A percentile compares a stretch with the other conserved stretches of the same genome.
phyloP scores from a whole-genome alignment of 2,888 invertebrate genomes.

The Noctua fimbriata region DNA sequence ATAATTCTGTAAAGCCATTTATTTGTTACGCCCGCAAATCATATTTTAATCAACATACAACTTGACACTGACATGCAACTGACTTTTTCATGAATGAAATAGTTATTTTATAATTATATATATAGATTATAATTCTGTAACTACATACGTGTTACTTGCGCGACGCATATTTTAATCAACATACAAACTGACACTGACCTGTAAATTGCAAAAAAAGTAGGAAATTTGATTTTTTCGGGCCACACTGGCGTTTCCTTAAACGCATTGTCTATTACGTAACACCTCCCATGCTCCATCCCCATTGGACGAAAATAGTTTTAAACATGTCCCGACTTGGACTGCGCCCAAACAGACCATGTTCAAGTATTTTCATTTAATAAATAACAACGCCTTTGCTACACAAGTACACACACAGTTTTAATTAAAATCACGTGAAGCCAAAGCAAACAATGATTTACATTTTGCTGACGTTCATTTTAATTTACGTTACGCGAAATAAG shows the following conservation, averaged over 20 bases:
- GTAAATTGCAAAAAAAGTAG: not conserved
- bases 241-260: not conserved
- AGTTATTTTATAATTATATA: too few relatives aligned
- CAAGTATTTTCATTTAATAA: slow-evolving; percentile 41
- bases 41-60: not conserved
- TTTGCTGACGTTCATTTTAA: slow-evolving; percentile 22
- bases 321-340: not conserved
- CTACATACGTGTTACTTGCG: too few relatives aligned
- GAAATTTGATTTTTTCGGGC: not conserved
- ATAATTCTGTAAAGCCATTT: not conserved
- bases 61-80: not conserved
- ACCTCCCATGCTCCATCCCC: not conserved
- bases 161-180: not conserved
- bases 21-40: not conserved
- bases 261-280: not conserved
- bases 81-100: too few relatives aligned
- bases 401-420: slow-evolving; percentile 24
- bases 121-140: too few relatives aligned
- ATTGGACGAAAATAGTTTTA: slow-evolving; percentile 11
- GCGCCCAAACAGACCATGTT: not conserved
- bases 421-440: slow-evolving; percentile 29
- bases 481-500: slow-evolving; percentile 2
- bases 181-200: not conserved
- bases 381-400: slow-evolving; percentile 17
- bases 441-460: slow-evolving; percentile 24